Conservation (phyloP, 2,797 vertebrate species). For the Mus minutoides region DNA sequence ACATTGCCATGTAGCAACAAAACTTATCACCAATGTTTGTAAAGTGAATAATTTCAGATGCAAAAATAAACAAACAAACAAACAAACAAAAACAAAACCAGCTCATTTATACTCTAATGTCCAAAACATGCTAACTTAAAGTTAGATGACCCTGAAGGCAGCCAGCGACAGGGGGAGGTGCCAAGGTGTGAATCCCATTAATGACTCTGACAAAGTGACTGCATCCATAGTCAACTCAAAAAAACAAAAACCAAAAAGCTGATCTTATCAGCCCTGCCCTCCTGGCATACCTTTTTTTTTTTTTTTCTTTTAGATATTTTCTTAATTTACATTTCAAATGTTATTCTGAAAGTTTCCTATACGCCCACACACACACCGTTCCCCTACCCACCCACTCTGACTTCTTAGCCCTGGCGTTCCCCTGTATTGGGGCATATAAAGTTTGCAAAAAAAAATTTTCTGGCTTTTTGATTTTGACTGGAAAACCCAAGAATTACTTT, state of each 20-base stretch:
- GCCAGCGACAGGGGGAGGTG: rapidly evolving
- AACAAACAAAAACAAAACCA: neutral
- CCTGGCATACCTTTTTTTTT: no score
- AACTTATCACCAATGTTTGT: neutral
- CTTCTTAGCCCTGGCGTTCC: no score
- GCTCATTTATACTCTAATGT: neutral
- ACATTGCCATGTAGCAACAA: neutral
- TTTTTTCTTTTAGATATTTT: no score
- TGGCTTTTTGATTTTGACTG: neutral
- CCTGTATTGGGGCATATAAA: no score
- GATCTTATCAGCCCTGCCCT: neutral
- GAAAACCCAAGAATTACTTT: neutral
- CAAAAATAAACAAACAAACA: neutral
- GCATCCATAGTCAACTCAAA: neutral
- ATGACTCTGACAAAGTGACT: neutral
- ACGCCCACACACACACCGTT: no score
- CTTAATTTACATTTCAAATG: no score
- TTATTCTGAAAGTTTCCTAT: no score
- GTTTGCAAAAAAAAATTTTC: neutral
- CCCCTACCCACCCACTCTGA: no score
- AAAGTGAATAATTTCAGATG: neutral
- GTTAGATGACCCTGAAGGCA: neutral
- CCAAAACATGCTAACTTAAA: neutral
- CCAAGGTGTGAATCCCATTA: no score
- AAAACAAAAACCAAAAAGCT: no score